Evolutionary conservation across 2,888 invertebrate genomes (phyloP), one percentile per base, ranked within the genome.

Genomic region (Therioaphis trifolii): DNA sequence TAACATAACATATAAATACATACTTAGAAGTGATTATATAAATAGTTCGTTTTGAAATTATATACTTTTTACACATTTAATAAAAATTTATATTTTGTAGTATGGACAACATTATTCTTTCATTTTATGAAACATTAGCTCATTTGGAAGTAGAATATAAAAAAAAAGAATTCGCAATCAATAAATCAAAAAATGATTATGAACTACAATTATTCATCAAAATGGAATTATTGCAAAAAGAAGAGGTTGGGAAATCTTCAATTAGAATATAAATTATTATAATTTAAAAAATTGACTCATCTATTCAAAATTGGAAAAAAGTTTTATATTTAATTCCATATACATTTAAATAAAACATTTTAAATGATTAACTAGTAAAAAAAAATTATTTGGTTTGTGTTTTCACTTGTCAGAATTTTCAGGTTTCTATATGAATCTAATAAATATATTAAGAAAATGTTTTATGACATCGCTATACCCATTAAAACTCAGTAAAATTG

Each of bases 211-310:
- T 79, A n/a, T 79, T 69, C 24, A 40, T 79, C 27, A 79, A 9
- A 79, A 68, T n/a, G 27, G 78, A 79, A 69, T n/a, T 69, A 15
- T 79, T 24, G n/a, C 18, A 69, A 55, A 79, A 79, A 43, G 69
- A 79, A 69, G 68, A 79, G 68, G 78, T 79, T 12, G n/a, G 69
- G 4, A 77, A 63, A 14, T 27, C 21, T n/a, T n/a, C n/a, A n/a
- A n/a, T n/a, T n/a, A n/a, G n/a, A n/a, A n/a, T n/a, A n/a, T n/a
- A n/a, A 55, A n/a, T 3, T 52, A 52, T 15, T 55, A 4, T 55
- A 14, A 43, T 9, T 4, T 43, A 11, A 43, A 43, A 43, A 43
- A 11, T 43, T 43, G 43, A 9, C 11, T 9, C 11, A 43, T 43
- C 43, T 52, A 52, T 14, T 52, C 14, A 52, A 14, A 52, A 7